phyloP scores from a whole-genome alignment of 2,888 invertebrate genomes.

The Epistrophe eligans region DNA sequence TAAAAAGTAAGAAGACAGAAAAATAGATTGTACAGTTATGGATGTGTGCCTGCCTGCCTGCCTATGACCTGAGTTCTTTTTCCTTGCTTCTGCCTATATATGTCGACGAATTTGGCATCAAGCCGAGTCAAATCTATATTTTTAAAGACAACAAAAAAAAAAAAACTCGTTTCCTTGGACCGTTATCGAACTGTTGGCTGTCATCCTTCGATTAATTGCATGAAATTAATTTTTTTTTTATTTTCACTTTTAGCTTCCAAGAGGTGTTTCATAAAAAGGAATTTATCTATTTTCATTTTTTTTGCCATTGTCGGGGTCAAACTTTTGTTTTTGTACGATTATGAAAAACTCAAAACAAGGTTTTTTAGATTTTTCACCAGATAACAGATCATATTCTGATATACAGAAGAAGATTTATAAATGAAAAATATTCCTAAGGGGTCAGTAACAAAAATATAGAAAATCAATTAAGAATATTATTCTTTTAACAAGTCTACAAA shows the following conservation, averaged over 20 bases:
- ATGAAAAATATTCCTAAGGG: no score
- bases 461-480: no score
- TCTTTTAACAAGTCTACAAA: no score
- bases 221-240: constrained; percentile 73
- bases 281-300: constrained; percentile 11
- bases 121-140: constrained; percentile 59
- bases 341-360: no score
- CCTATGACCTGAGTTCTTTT: constrained; percentile 54
- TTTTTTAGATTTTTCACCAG: no score
- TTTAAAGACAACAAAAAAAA: neutral
- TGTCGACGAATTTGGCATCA: constrained; percentile 55
- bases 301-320: neutral
- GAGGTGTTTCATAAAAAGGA: neutral
- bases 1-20: constrained; percentile 68
- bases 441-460: no score
- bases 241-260: constrained; percentile 53
- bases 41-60: constrained; percentile 66
- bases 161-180: constrained; percentile 45
- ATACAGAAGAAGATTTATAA: no score
- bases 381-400: no score
- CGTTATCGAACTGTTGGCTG: constrained; percentile 59
- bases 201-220: constrained; percentile 73
- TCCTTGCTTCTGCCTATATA: constrained; percentile 29
- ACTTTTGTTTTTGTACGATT: neutral
- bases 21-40: constrained; percentile 65